A percentile compares a stretch with the other conserved stretches of the same genome.
These are phyloP conservation scores for Calliphora vicina DNA, from an alignment of 1,140 invertebrate genomes.

Conservation along the genomic window DNA sequence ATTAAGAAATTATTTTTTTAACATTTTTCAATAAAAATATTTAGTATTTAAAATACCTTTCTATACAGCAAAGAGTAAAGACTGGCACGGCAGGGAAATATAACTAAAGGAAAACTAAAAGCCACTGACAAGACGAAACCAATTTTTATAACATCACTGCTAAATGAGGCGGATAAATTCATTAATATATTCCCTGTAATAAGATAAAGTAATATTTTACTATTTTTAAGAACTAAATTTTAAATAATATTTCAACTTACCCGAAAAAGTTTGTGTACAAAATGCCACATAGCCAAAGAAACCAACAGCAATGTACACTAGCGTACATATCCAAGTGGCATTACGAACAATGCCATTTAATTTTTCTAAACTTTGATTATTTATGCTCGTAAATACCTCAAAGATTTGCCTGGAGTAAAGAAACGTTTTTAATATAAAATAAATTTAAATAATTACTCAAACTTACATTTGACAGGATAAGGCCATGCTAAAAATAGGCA, in stretches of 20 bases:
- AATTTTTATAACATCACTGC: slow-evolving; percentile 88
- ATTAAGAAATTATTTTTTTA: background rate
- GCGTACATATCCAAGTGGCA: slow-evolving; percentile 90
- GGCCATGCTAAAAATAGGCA: slow-evolving; percentile 96
- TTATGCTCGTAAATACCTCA: slow-evolving; percentile 91
- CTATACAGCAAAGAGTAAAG: slow-evolving; percentile 90
- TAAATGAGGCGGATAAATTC: slow-evolving; percentile 79
- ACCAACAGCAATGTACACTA: slow-evolving; percentile 87
- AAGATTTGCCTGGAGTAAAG: slow-evolving; percentile 81
- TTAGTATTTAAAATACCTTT: slow-evolving; percentile 68
- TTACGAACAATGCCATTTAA: slow-evolving; percentile 87
- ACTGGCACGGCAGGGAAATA: slow-evolving; percentile 95
- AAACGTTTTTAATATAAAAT: background rate
- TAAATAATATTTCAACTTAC: slow-evolving; percentile 68
- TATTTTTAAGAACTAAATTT: background rate
- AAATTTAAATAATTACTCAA: background rate
- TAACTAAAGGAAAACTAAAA: slow-evolving; percentile 94
- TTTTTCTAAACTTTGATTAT: slow-evolving; percentile 85
- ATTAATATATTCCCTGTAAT: slow-evolving; percentile 88
- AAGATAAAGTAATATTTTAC: slow-evolving; percentile 47
- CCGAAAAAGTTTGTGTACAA: slow-evolving; percentile 77
- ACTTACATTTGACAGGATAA: slow-evolving; percentile 92
- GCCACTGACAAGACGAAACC: slow-evolving; percentile 94
- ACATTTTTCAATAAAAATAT: background rate
- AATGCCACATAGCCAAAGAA: slow-evolving; percentile 96